Evolutionary conservation across 1,140 invertebrate genomes (phyloP).

Genomic region (Antheraea pernyi): DNA sequence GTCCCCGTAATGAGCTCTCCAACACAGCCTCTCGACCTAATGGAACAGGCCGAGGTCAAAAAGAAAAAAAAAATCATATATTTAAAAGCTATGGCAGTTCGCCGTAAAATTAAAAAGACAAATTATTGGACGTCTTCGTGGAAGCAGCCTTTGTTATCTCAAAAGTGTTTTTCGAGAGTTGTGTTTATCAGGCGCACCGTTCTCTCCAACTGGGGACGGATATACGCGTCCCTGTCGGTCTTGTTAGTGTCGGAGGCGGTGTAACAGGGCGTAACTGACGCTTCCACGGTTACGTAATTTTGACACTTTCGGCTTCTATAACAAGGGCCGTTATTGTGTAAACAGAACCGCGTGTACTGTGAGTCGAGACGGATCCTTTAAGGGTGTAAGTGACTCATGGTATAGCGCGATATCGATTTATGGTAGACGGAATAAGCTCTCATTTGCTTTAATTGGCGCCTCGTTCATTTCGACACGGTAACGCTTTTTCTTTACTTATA

Average conservation of each 20-base stretch:
- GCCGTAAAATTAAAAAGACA: slow-evolving; percentile 79
- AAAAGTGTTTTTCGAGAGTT: slow-evolving; percentile 78
- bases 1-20: slow-evolving; percentile 65
- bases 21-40: slow-evolving; percentile 58
- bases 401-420: slow-evolving; percentile 69
- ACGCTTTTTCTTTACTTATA: slow-evolving; percentile 41
- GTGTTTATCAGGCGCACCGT: slow-evolving; percentile 60
- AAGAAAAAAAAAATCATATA: slow-evolving; percentile 67
- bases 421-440: slow-evolving; percentile 65
- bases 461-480: slow-evolving; percentile 60
- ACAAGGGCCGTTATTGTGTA: slow-evolving; percentile 68
- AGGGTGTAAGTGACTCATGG: slow-evolving; percentile 59
- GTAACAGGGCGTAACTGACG: slow-evolving; percentile 70
- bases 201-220: slow-evolving; percentile 37
- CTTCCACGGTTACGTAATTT: slow-evolving; percentile 71
- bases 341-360: slow-evolving; percentile 41
- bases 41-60: slow-evolving; percentile 60
- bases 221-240: slow-evolving; percentile 59
- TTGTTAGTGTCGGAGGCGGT: slow-evolving; percentile 68
- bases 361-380: slow-evolving; percentile 51
- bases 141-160: slow-evolving; percentile 77
- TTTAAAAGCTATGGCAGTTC: slow-evolving; percentile 74
- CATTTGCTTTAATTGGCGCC: slow-evolving; percentile 71
- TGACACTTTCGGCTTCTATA: slow-evolving; percentile 73
- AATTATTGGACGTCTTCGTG: slow-evolving; percentile 78